Percentiles rank a stretch among this genome's conserved stretches.
These are phyloP conservation scores for Halictus ligatus DNA, from an alignment of 2,888 invertebrate genomes.

Conservation along the genomic window DNA sequence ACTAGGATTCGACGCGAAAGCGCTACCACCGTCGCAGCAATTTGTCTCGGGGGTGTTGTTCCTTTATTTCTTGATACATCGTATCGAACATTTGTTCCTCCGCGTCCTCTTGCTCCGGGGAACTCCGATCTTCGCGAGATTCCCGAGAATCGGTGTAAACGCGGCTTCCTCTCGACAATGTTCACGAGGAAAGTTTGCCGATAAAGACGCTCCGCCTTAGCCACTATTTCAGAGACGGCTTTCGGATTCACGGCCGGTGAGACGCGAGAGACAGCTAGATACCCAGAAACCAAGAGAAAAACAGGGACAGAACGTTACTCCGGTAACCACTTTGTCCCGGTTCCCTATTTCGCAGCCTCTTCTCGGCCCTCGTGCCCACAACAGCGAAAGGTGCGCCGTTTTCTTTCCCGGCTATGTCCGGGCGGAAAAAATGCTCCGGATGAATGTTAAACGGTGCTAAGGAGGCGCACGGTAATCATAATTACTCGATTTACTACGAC, in stretches of 20 bases:
- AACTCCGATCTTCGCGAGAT: conserved; percentile 3
- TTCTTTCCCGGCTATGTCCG: not conserved
- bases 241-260: not conserved
- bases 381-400: not conserved
- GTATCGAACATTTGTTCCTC: conserved; percentile 1
- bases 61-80: conserved; percentile 17
- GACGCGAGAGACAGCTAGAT: not conserved
- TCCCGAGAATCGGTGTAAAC: not conserved
- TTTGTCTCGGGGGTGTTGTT: conserved; percentile 16
- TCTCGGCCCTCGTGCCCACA: not conserved
- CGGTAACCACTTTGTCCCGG: conserved; percentile 4
- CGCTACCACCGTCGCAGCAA: not conserved
- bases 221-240: conserved; percentile 14
- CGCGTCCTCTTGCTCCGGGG: not conserved
- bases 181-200: conserved; percentile 9
- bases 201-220: conserved; percentile 10
- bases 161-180: conserved; percentile 6
- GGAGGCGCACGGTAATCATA: not conserved
- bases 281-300: not conserved
- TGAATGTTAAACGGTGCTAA: not conserved
- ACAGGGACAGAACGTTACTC: not conserved
- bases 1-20: not conserved
- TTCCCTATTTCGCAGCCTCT: not conserved
- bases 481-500: too few relatives aligned
- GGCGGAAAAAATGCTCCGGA: not conserved